Conservation (phyloP, 2,888 invertebrate species). For the Tenthredo scrophulariae region DNA sequence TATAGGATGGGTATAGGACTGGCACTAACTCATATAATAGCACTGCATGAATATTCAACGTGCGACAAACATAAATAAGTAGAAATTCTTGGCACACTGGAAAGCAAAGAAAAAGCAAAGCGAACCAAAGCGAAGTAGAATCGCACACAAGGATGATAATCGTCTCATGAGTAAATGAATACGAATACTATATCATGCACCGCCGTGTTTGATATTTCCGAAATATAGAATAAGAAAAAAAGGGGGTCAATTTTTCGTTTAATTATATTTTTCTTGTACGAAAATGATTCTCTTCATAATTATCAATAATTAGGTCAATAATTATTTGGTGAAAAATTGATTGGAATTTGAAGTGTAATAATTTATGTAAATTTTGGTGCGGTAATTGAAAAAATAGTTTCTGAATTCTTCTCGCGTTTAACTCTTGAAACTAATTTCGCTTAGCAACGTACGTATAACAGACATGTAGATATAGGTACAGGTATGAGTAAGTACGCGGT, state of each 20-base stretch:
- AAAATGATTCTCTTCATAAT: no score
- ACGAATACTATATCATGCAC: no score
- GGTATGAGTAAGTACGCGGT: background rate
- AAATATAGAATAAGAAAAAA: no score
- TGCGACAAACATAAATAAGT: slow-evolving; percentile 58
- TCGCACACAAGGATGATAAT: background rate
- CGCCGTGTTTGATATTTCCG: no score
- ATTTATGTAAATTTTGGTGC: slow-evolving; percentile 10
- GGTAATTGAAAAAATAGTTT: slow-evolving; percentile 25
- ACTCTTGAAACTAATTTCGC: slow-evolving; percentile 34
- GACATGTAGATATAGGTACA: background rate
- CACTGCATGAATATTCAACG: slow-evolving; percentile 66
- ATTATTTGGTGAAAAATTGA: background rate
- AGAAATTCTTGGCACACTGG: background rate
- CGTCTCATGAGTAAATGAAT: background rate
- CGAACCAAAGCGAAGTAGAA: background rate
- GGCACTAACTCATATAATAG: slow-evolving; percentile 51
- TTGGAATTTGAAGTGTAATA: background rate
- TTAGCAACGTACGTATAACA: background rate
- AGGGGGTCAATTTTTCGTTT: no score
- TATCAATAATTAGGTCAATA: no score
- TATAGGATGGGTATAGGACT: slow-evolving; percentile 59
- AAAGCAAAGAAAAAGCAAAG: background rate
- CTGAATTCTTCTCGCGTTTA: background rate
- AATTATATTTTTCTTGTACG: no score